phyloP scores from a whole-genome alignment of 2,888 invertebrate genomes.

The Drosophila tripunctata region DNA sequence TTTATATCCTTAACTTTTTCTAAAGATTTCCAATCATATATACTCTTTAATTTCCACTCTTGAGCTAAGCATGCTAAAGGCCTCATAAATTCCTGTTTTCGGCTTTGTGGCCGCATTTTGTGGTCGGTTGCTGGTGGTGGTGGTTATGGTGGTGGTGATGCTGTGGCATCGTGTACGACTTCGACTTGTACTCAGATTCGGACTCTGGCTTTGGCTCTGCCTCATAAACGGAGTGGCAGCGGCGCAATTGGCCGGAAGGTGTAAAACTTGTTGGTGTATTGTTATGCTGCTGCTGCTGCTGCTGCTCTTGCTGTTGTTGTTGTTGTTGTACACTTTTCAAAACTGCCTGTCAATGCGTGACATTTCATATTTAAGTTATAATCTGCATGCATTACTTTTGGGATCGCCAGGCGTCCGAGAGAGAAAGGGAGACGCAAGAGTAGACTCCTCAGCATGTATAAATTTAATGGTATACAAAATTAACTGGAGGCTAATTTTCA shows the following conservation, averaged over 20 bases:
- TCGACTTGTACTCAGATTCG: conserved; percentile 35
- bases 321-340: conserved; percentile 76
- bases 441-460: conserved; percentile 48
- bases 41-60: not conserved
- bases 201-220: conserved; percentile 41
- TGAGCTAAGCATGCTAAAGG: conserved; percentile 30
- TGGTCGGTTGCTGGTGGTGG: conserved; percentile 24
- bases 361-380: conserved; percentile 81
- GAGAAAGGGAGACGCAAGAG: conserved; percentile 5
- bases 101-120: conserved; percentile 47
- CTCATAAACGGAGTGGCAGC: conserved; percentile 72
- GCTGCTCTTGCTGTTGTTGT: conserved; percentile 20
- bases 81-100: conserved; percentile 61
- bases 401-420: conserved; percentile 30
- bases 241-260: conserved; percentile 59
- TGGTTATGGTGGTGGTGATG: conserved; percentile 34
- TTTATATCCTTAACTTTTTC: no score
- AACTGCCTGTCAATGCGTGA: conserved; percentile 80
- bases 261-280: conserved; percentile 68
- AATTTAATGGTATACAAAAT: conserved; percentile 76
- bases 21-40: not conserved
- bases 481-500: conserved; percentile 79
- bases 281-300: conserved; percentile 23
- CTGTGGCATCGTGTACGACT: conserved; percentile 33
- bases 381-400: conserved; percentile 78